Evolutionary conservation across 2,888 invertebrate species (phyloP), one percentile per base, ranked within the genome.

Genomic region (Drosophila nigricruria): DNA sequence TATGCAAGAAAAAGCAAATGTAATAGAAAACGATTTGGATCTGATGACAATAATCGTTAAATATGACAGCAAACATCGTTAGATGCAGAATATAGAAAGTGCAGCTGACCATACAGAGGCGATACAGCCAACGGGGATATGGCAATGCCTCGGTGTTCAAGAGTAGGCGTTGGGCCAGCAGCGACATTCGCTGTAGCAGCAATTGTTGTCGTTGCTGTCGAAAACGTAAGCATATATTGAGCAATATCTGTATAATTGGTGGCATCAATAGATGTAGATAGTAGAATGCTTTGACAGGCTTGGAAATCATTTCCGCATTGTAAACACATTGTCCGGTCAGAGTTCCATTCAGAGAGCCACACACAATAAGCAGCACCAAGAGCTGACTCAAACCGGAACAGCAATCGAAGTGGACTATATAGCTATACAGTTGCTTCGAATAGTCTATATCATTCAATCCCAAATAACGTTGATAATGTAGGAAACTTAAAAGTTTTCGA

Each of bases 391-490:
- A 16, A 18, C 32, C 38, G 1, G 68, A 59, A 9, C 10, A 14
- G 16, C 12, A 34, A 20, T 25, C 58, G 0, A 47, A 25, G n/a
- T 50, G 16, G 0, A 56, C 8, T 8, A 70, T n/a, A 52, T 70
- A 70, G 18, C 40, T 3, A 6, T 56, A 23, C 1, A 30, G 5
- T 3, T 23, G 18, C 16, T 5, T 20, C 5, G 54, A 70, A 30
- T 56, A 71, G 27, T 63, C 59, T 3, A 63, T 49, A 16, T 70
- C 56, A 16, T 25, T 57, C n/a, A 72, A 23, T 10, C 56, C 71
- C 45, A 72, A 40, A 12, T 56, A 60, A 0, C 71, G 64, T n/a
- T 70, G 71, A 45, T 64, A 72, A n/a, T 57, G 59, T 16, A 64
- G 14, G 6, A 43, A 57, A 27, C 20, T 38, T 0, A 63, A 6